Conservation (phyloP, 2,797 vertebrate genomes). For the Iguana delicatissima region DNA sequence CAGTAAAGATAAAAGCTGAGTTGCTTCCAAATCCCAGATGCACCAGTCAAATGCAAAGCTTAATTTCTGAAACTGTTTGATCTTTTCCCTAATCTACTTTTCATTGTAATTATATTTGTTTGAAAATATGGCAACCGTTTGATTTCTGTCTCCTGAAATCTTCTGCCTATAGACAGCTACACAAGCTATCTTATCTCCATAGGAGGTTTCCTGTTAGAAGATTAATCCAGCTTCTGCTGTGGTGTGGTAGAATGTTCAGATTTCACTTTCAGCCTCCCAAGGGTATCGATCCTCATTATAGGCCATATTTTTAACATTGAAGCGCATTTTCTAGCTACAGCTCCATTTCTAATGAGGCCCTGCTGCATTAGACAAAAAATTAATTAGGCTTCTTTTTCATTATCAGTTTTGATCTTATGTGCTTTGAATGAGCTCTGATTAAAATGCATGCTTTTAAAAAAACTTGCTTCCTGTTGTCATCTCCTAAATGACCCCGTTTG, state of each 20-base stretch:
- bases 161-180: constrained; percentile 59
- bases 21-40: constrained; percentile 18
- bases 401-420: constrained; percentile 73
- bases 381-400: constrained; percentile 76
- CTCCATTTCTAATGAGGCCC: constrained; percentile 69
- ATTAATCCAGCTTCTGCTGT: constrained; percentile 71
- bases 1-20: constrained; percentile 17
- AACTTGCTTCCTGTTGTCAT: constrained; percentile 47
- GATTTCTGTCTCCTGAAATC: constrained; percentile 69
- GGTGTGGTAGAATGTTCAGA: constrained; percentile 64
- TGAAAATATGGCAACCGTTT: constrained; percentile 71
- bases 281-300: constrained; percentile 63
- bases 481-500: background rate
- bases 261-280: constrained; percentile 70
- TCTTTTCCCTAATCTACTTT: constrained; percentile 66
- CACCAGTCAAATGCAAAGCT: constrained; percentile 39
- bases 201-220: constrained; percentile 69
- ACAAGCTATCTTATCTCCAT: constrained; percentile 67
- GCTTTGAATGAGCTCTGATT: constrained; percentile 77
- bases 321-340: constrained; percentile 52
- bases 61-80: constrained; percentile 56
- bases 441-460: constrained; percentile 74
- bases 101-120: constrained; percentile 74
- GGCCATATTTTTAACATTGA: constrained; percentile 61
- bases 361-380: constrained; percentile 73